phyloP scores from a whole-genome alignment of 2,113 vertebrate species.

The Peromyscus maniculatus region DNA sequence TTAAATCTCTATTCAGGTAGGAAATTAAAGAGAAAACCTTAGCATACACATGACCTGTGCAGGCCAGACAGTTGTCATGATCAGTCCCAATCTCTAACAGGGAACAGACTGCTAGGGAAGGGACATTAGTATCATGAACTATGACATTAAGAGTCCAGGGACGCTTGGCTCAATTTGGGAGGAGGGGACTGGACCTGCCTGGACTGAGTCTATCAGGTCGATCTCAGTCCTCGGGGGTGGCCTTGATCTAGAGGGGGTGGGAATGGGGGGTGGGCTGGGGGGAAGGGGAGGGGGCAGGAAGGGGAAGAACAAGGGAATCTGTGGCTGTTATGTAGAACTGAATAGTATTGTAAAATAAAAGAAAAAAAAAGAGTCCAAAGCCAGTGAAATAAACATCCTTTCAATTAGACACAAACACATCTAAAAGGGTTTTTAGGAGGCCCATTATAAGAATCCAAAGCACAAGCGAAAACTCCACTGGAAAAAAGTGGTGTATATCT shows the following conservation, averaged over 20 bases:
- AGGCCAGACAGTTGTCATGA: background rate
- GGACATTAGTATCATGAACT: background rate
- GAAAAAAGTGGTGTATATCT: background rate
- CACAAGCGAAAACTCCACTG: conserved; percentile 2
- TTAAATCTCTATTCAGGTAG: background rate
- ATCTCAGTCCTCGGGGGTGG: too few species aligned
- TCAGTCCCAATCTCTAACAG: background rate
- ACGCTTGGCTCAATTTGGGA: too few species aligned
- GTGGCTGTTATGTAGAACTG: too few species aligned
- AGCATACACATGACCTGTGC: background rate
- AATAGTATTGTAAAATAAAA: too few species aligned
- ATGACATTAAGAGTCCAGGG: background rate
- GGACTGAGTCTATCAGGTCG: too few species aligned
- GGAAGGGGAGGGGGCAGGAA: too few species aligned
- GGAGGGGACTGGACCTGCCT: too few species aligned
- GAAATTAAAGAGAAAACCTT: conserved; percentile 11
- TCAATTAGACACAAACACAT: background rate
- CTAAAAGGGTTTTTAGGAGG: background rate
- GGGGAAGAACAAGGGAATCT: too few species aligned
- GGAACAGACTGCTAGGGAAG: background rate
- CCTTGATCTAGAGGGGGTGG: too few species aligned
- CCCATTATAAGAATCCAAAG: background rate
- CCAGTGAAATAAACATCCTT: background rate
- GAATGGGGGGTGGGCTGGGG: too few species aligned
- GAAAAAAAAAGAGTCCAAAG: background rate